Evolutionary conservation across 2,888 invertebrate species (phyloP).

Genomic region (Xanthia icteritia): DNA sequence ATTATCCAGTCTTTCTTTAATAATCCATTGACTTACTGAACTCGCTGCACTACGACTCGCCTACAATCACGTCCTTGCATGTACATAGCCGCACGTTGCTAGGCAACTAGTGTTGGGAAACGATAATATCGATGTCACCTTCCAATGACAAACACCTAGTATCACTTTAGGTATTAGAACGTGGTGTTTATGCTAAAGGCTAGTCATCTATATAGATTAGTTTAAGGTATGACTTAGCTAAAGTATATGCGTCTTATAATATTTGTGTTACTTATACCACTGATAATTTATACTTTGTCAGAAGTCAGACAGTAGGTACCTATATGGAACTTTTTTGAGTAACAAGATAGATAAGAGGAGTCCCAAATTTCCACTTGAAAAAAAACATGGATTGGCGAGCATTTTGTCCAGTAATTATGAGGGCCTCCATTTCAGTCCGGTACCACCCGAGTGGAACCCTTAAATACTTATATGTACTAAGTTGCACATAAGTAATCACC

Average conservation of each 20-base stretch:
- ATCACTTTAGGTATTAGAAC: constrained; percentile 33
- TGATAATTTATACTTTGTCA: background rate
- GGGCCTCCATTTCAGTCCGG: background rate
- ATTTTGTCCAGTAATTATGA: too few species aligned
- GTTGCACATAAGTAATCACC: too few species aligned
- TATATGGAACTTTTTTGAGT: background rate
- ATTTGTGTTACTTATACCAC: background rate
- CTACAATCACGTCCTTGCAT: constrained; percentile 63
- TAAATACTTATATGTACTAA: background rate
- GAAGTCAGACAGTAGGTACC: background rate
- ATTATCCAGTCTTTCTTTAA: background rate
- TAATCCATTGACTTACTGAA: constrained; percentile 33
- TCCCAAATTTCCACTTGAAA: too few species aligned
- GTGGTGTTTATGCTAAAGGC: constrained; percentile 9
- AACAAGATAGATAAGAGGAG: background rate
- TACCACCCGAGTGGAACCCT: background rate
- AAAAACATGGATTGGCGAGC: background rate
- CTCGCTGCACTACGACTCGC: constrained; percentile 31
- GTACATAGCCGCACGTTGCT: constrained; percentile 69
- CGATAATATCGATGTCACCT: constrained; percentile 64
- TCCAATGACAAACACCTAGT: constrained; percentile 28
- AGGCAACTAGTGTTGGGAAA: constrained; percentile 62
- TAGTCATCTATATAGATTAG: constrained; percentile 31
- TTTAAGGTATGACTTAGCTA: background rate
- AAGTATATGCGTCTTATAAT: background rate